Conservation (phyloP, 2,797 vertebrate species). For the Sebastes diaconus region DNA sequence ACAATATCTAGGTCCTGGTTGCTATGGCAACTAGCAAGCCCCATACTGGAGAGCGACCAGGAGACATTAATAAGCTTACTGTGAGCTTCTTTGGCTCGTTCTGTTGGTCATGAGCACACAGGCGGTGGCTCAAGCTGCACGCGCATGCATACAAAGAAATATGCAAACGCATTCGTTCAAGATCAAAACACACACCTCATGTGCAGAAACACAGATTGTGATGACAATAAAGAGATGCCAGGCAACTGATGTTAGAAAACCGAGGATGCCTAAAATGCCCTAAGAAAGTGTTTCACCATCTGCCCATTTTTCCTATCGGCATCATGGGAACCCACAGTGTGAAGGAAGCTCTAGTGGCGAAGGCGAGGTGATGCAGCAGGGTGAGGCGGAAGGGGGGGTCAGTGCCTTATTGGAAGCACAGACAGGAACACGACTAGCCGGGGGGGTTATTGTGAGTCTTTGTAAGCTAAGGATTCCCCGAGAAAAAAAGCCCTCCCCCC, state of each 20-base stretch:
- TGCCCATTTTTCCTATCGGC: conserved; percentile 64
- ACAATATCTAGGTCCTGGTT: conserved; percentile 70
- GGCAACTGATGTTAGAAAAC: conserved; percentile 40
- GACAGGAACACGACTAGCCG: conserved; percentile 52
- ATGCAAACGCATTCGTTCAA: not conserved
- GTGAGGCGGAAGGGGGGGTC: not conserved
- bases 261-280: conserved; percentile 64
- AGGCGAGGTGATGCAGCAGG: not conserved
- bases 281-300: conserved; percentile 78
- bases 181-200: not conserved
- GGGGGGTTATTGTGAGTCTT: conserved; percentile 40
- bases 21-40: conserved; percentile 78
- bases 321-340: conserved; percentile 52
- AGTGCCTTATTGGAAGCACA: conserved; percentile 25
- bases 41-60: conserved; percentile 64
- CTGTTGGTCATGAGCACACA: conserved; percentile 44
- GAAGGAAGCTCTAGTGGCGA: conserved; percentile 49
- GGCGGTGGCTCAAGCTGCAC: conserved; percentile 8
- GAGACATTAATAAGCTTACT: conserved; percentile 76
- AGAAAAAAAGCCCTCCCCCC: conserved; percentile 27
- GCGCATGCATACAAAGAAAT: not conserved
- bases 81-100: conserved; percentile 72
- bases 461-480: conserved; percentile 63
- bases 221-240: conserved; percentile 26
- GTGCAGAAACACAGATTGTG: not conserved